These are phyloP conservation scores for Pentalonia nigronervosa DNA, from an alignment of 1,140 invertebrate species.

Conservation along the genomic window DNA sequence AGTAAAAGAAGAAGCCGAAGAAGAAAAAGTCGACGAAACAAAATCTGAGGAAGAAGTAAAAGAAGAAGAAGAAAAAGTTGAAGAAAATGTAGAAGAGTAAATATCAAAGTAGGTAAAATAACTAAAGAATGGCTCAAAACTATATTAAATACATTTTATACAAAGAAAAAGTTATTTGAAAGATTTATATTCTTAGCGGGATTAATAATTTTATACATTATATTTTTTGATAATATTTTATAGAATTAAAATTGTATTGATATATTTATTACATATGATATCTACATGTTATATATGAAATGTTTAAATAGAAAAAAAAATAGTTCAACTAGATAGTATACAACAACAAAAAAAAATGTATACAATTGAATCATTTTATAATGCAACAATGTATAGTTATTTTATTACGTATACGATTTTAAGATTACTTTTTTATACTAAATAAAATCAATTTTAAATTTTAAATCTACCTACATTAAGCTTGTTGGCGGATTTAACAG, in stretches of 20 bases:
- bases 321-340: neutral
- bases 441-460: neutral
- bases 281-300: neutral
- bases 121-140: slow-evolving; percentile 2
- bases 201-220: neutral
- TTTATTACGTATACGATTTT: neutral
- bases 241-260: neutral
- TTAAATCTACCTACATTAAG: neutral
- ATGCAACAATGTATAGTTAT: neutral
- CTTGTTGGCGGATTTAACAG: neutral
- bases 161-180: neutral
- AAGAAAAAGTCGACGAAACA: neutral
- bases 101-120: neutral
- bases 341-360: neutral
- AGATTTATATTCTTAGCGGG: neutral
- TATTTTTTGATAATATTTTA: neutral
- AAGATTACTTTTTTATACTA: neutral
- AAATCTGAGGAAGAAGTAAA: neutral
- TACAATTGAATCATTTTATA: neutral
- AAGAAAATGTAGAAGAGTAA: neutral
- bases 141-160: slow-evolving; percentile 1
- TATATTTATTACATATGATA: neutral
- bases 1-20: neutral
- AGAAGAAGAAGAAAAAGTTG: neutral
- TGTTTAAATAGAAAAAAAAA: neutral